Percentiles rank a stretch among this genome's conserved stretches.
Evolutionary conservation across 64 coral and sea anemone species (phyloP).

Genomic region (Porites lutea): DNA sequence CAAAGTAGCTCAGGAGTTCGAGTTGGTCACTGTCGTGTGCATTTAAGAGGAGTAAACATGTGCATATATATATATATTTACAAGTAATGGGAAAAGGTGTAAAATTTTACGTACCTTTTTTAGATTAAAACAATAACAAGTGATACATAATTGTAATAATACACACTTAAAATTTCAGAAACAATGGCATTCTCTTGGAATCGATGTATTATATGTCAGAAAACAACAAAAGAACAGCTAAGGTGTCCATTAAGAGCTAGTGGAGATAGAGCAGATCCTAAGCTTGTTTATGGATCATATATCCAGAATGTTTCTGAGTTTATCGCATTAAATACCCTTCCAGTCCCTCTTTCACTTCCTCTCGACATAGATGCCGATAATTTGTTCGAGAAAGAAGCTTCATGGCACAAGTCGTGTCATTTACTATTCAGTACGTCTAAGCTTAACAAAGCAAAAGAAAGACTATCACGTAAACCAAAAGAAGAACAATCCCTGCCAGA

Average conservation of each 20-base stretch:
- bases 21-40: no score
- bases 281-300: slow-evolving; percentile 37
- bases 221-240: slow-evolving; percentile 40
- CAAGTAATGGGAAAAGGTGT: no score
- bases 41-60: no score
- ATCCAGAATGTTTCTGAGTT: slow-evolving; percentile 45
- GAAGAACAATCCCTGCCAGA: slow-evolving; percentile 26
- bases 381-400: slow-evolving; percentile 70
- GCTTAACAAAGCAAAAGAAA: slow-evolving; percentile 53
- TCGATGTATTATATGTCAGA: slow-evolving; percentile 51
- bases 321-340: slow-evolving; percentile 18
- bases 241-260: slow-evolving; percentile 42
- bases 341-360: slow-evolving; percentile 3
- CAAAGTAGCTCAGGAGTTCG: no score
- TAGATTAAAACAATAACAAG: no score
- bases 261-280: background rate
- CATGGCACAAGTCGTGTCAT: slow-evolving; percentile 74
- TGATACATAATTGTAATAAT: no score
- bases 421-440: slow-evolving; percentile 64
- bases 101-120: no score
- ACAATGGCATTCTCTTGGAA: slow-evolving; percentile 44
- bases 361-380: slow-evolving; percentile 30
- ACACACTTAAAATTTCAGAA: slow-evolving; percentile 41
- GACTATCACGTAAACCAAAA: background rate
- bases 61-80: no score